Evolutionary conservation across 2,888 invertebrate species (phyloP), one percentile per base, ranked within the genome.

Genomic region (Allolobophora icterica): DNA sequence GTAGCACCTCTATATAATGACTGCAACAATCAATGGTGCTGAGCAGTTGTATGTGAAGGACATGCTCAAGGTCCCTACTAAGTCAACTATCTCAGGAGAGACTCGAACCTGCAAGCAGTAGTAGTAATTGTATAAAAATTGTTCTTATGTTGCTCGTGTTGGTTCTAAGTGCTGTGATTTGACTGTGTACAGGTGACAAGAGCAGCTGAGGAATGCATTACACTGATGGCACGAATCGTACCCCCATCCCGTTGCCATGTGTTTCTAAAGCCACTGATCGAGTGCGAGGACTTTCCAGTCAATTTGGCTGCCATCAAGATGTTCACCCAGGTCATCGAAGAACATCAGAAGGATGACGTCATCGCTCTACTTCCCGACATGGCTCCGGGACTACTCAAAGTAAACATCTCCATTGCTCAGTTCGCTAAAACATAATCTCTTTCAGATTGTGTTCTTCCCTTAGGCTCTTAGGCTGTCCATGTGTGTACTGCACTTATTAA

Each of bases 251-350:
- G 97, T 95, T 97, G 97, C 90, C 96, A 97, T 87, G 96, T 97
- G 95, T 96, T 97, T 0, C 96, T 98, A 34, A 97, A 0, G 97
- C 97, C 71, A 34, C 34, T 91, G 45, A 92, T 92, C 19, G 90
- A 90, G 35, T 84, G 45, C 5, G 91, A 90, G 93, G 97, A 97
- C 38, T 97, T 97, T 96, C 98, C 98, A 0, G 97, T 97, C 91
- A 97, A 98, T 94, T 97, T 98, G 95, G 98, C 98, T 93, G 98
- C 98, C 92, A 97, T 99, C 90, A 99, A 99, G 96, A 97, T 99
- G 96, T 94, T 94, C 92, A 94, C 94, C 19, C 94, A 94, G 93
- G 95, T 95, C 15, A 92, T 93, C 11, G 91, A 91, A 87, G 89
- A 90, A 40, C 42, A 84, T 24, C 84, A 90, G 40, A 83, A 52